Evolutionary conservation across 2,888 invertebrate genomes (phyloP).

Genomic region (Diaperis boleti): DNA sequence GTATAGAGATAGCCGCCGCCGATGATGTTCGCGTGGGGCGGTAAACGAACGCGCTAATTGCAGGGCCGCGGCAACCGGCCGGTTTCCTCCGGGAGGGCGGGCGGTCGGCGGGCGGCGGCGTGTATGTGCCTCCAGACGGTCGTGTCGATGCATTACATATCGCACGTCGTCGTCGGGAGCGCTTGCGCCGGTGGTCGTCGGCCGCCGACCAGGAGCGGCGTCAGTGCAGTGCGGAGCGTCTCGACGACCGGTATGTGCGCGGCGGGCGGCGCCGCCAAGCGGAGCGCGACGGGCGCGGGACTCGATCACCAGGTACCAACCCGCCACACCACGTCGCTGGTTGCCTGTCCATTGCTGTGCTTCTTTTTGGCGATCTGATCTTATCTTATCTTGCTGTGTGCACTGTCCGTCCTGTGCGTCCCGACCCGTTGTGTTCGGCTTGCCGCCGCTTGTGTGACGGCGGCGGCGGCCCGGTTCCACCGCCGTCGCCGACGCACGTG

Average conservation of each 20-base stretch:
- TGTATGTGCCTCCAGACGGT: conserved; percentile 49
- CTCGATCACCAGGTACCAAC: conserved; percentile 52
- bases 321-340: conserved; percentile 11
- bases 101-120: too few species aligned
- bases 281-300: conserved; percentile 60
- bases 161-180: conserved; percentile 43
- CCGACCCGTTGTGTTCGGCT: conserved; percentile 47
- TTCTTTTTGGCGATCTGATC: conserved; percentile 24
- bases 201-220: conserved; percentile 51
- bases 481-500: conserved; percentile 44
- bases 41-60: conserved; percentile 17
- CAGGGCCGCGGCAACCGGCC: conserved; percentile 2
- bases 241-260: conserved; percentile 61
- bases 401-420: conserved; percentile 46
- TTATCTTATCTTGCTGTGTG: conserved; percentile 36
- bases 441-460: conserved; percentile 45
- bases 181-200: conserved; percentile 47
- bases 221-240: conserved; percentile 64
- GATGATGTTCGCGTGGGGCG: background rate
- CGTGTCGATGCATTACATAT: conserved; percentile 55
- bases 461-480: conserved; percentile 33
- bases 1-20: conserved; percentile 1
- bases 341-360: conserved; percentile 29
- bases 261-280: conserved; percentile 54
- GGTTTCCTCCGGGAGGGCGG: conserved; percentile 12